Percentiles rank a stretch among this genome's conserved stretches.
Evolutionary conservation across 2,888 invertebrate species (phyloP).

Genomic region (Luperina nickerlii): DNA sequence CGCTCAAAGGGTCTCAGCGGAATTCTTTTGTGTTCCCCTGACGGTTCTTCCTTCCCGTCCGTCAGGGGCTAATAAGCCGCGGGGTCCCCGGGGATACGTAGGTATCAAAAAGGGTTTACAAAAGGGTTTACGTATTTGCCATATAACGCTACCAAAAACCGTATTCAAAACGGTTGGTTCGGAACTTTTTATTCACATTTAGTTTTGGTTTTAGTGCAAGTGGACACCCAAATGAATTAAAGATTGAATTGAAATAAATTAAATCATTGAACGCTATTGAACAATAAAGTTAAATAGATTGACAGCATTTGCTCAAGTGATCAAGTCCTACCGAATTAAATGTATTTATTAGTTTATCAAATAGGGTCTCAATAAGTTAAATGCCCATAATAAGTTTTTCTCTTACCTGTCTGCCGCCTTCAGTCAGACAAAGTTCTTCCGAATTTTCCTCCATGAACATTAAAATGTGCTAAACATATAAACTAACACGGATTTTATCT

Average conservation of each 20-base stretch:
- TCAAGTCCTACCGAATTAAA: background rate
- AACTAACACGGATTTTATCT: conserved; percentile 16
- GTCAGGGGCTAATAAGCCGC: background rate
- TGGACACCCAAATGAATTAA: too few relatives aligned
- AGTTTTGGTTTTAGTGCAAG: background rate
- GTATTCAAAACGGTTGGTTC: background rate
- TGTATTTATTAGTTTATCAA: background rate
- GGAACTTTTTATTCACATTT: background rate
- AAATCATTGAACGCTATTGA: background rate
- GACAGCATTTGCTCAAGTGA: background rate
- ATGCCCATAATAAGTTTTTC: background rate
- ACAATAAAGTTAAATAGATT: background rate
- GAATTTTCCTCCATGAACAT: background rate
- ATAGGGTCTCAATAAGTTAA: background rate
- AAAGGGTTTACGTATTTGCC: background rate
- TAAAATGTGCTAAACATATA: background rate
- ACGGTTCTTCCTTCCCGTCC: conserved; percentile 1
- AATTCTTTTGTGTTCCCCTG: conserved; percentile 24
- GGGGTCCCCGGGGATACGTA: too few relatives aligned
- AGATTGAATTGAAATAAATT: background rate
- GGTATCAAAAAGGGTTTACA: too few relatives aligned
- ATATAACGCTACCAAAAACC: background rate
- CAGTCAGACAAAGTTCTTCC: background rate
- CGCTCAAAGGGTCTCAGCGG: conserved; percentile 5
- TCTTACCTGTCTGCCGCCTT: background rate